Percentiles rank a stretch among this genome's conserved stretches.
Conservation (phyloP, 2,888 invertebrate genomes). For the Holacanthella duospinosa region DNA sequence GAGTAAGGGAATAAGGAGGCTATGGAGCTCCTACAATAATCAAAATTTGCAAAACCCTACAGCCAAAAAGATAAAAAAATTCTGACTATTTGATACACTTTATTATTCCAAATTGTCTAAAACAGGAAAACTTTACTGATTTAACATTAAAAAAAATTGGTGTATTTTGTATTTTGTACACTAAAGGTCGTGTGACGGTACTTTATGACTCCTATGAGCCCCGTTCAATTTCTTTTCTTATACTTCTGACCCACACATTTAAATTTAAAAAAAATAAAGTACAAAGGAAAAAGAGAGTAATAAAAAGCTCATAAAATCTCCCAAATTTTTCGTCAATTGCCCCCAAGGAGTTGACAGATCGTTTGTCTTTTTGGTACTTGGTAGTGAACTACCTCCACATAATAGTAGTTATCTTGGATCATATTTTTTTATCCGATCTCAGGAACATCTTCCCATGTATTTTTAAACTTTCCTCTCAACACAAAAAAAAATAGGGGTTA, state of each 20-base stretch:
- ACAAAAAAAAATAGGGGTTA: no score
- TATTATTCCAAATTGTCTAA: neutral
- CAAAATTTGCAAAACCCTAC: no score
- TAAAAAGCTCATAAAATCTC: conserved; percentile 15
- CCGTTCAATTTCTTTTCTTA: neutral
- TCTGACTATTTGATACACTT: no score
- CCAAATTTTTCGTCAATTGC: neutral
- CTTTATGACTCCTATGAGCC: no score
- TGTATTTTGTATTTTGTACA: no score
- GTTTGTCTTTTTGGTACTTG: neutral
- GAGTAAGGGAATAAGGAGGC: no score
- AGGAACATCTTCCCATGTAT: neutral
- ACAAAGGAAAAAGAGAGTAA: conserved; percentile 15
- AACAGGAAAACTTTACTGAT: neutral
- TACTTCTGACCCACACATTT: neutral
- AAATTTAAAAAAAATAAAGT: neutral
- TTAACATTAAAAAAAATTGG: no score
- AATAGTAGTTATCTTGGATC: neutral
- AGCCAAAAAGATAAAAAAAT: no score
- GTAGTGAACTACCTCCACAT: neutral
- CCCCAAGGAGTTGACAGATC: conserved; percentile 7
- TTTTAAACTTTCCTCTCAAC: neutral
- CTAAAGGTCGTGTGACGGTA: no score
- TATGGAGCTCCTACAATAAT: no score
- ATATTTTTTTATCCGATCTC: neutral